Evolutionary conservation across 1,140 invertebrate species (phyloP), one percentile per base, ranked within the genome.

Genomic region (Leptoteleia sp.): DNA sequence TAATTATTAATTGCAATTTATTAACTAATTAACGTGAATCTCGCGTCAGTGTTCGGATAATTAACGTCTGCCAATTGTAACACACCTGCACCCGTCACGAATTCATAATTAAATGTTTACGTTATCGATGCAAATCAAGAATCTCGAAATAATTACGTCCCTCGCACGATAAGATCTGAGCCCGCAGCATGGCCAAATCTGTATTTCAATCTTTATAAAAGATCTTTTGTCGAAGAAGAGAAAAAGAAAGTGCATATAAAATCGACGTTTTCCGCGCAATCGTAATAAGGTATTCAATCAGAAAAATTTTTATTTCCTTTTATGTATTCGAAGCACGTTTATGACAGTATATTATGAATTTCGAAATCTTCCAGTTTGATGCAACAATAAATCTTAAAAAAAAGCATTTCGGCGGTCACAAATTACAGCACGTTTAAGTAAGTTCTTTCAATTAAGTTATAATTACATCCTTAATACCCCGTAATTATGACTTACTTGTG

Each of bases 201-300:
- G 52, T 52, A 67, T 62, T 65, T 65, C n/a, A 54, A 75, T 75
- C 71, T 65, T 64, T 29, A 27, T 50, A 16, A 65, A 65, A 35
- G 29, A 73, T 73, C 11, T 22, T 47, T 13, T n/a, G n/a, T n/a
- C n/a, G n/a, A n/a, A n/a, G n/a, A n/a, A 9, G 17, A 62, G 13
- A 57, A 55, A 73, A 73, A 73, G 68, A 73, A 73, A 73, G 68
- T 64, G 68, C 57, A 73, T 64, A 47, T 42, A 71, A 61, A 43
- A 43, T 50, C 54, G 16, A 22, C 16, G 54, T 43, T 59, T 50
- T 71, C 47, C 47, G 25, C 42, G 22, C 8, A 57, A 54, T 68
- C 48, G 48, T 40, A 68, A 48, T 40, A 12, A 37, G 29, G 37
- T 43, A 61, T 45, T 52, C 31, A 13, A 29, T 52, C 38, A 55